Conservation (phyloP, 2,113 vertebrate species). For the Puntigrus tetrazona region DNA sequence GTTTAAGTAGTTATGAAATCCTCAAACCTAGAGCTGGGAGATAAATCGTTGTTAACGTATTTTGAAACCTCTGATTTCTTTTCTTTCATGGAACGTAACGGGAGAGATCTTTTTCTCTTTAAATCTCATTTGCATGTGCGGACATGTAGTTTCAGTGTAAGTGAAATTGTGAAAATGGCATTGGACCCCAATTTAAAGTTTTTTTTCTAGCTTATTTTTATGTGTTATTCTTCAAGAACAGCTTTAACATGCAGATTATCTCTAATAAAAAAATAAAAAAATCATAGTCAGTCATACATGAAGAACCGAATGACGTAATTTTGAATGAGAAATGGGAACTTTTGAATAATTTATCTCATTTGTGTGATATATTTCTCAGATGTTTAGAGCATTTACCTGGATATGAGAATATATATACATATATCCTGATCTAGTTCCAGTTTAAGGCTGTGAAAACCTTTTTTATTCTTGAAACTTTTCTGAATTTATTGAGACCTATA, state of each 20-base stretch:
- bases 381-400: no score
- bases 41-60: background rate
- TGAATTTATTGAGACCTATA: conserved; percentile 37
- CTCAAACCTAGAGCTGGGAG: background rate
- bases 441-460: conserved; percentile 6
- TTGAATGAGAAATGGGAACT: background rate
- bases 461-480: conserved; percentile 26
- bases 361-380: no score
- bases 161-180: no score
- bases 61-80: background rate
- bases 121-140: background rate
- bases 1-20: conserved; percentile 27
- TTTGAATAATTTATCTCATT: no score
- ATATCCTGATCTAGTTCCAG: conserved; percentile 22
- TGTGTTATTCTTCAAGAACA: background rate
- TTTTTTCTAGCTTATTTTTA: background rate
- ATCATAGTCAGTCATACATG: background rate
- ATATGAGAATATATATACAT: no score
- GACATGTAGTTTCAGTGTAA: background rate
- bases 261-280: background rate
- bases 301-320: background rate
- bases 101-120: background rate
- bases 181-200: no score
- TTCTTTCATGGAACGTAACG: background rate
- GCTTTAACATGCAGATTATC: background rate